phyloP scores from a whole-genome alignment of 2,113 vertebrate genomes.

The Lampris incognitus region DNA sequence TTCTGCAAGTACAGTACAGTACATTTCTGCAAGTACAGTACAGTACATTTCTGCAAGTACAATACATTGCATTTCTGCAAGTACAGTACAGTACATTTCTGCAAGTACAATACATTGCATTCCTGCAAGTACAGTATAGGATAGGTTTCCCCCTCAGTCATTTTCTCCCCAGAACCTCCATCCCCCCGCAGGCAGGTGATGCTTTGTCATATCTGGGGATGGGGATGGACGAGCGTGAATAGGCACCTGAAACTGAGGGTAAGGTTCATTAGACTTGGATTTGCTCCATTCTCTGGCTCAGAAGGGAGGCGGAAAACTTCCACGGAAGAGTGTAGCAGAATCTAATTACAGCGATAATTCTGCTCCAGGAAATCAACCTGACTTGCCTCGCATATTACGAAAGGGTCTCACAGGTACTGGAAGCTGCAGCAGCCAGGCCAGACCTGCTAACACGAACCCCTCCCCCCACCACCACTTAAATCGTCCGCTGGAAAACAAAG shows the following conservation, averaged over 20 bases:
- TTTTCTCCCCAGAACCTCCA: background rate
- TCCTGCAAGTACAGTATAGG: too few species aligned
- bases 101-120: too few species aligned
- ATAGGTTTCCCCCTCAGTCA: too few species aligned
- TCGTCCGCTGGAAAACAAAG: too few species aligned
- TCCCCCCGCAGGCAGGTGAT: too few species aligned
- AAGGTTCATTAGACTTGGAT: constrained; percentile 10
- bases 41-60: too few species aligned
- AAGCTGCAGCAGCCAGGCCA: background rate
- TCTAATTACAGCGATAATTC: constrained; percentile 66
- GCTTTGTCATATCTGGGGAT: background rate
- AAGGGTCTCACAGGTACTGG: constrained; percentile 17
- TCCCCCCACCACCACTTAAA: too few species aligned
- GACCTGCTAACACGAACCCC: too few species aligned
- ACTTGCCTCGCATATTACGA: background rate
- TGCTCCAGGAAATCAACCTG: constrained; percentile 58
- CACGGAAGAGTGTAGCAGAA: constrained; percentile 48
- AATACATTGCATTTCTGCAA: too few species aligned
- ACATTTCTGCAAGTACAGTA: too few species aligned
- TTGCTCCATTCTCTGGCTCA: background rate
- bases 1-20: too few species aligned
- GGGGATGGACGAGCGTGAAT: background rate
- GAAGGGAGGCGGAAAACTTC: constrained; percentile 3
- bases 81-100: too few species aligned
- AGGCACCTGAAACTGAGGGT: constrained; percentile 15